Evolutionary conservation across 2,797 vertebrate genomes (phyloP), one percentile per base, ranked within the genome.

Genomic region (Poecilia wingei): DNA sequence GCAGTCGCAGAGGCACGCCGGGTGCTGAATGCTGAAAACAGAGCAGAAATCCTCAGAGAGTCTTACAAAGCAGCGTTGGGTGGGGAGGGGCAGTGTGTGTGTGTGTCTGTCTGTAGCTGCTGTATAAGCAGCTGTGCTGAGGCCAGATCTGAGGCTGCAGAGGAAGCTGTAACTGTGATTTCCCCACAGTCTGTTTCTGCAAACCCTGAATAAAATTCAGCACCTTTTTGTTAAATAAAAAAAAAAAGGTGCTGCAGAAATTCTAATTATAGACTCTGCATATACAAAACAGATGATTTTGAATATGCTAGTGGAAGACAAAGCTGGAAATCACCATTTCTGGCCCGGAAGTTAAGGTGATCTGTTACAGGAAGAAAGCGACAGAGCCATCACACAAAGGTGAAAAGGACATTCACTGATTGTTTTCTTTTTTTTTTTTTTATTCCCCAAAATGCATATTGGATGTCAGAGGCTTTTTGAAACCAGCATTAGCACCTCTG

Each of bases 201-300:
- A 93, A 85, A 91, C 84, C 82, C 85, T 72, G 81, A 87, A 88
- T 88, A 83, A 89, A 92, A 93, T 51, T 92, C 90, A 88, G 88
- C 90, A 87, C 84, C 83, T 92, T 92, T 91, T 88, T 75, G 55
- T 84, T 51, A 7, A 22, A 51, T 22, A 18, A 8, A 51, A 0
- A 49, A 39, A 49, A 49, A 22, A 51, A 20, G 49, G 83, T 91
- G 89, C 86, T 82, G 85, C 80, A 78, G 82, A 76, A 91, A 82
- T 84, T 84, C 86, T 90, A 91, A 93, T 94, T 91, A 90, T 89
- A 89, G 82, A 61, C 64, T 55, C 82, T 80, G 80, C 78, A 79
- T 83, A 84, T 76, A 79, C 77, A 87, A 85, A 87, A 81, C 39
- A 76, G 84, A 78, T 89, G 74, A 78, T 88, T 90, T 84, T 75